A percentile compares a stretch with the other conserved stretches of the same genome.
phyloP scores from a whole-genome alignment of 2,797 vertebrate genomes.

The Eremophila alpestris region DNA sequence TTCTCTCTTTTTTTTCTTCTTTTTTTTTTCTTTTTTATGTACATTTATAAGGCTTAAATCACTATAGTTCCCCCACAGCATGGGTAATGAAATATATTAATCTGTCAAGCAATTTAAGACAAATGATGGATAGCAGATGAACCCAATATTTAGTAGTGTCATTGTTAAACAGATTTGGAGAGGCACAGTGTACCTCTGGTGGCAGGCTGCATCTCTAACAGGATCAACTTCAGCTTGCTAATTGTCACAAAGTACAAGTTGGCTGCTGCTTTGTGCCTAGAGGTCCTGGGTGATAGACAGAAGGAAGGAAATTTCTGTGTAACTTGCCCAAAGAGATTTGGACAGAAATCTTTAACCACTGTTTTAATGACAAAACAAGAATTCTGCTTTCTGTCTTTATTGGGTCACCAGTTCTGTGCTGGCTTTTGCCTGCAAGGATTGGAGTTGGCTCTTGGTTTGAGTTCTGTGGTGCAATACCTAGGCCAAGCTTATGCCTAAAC shows the following conservation, averaged over 20 bases:
- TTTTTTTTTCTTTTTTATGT: accelerated
- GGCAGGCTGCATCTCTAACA: neutral
- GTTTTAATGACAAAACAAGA: neutral
- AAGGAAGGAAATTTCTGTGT: neutral
- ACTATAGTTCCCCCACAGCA: accelerated
- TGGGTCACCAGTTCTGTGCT: neutral
- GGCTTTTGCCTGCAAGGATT: neutral
- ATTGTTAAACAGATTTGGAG: neutral
- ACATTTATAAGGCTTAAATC: neutral
- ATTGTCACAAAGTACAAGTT: neutral
- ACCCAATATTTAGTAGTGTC: neutral
- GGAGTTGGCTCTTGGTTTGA: neutral
- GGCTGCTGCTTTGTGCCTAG: neutral
- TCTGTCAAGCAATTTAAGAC: neutral
- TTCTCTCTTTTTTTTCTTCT: accelerated
- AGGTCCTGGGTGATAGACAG: neutral
- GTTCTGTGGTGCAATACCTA: neutral
- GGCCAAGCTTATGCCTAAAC: accelerated
- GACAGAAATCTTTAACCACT: neutral
- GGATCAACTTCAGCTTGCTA: neutral
- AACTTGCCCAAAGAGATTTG: neutral
- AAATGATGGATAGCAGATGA: neutral
- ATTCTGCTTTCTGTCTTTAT: neutral
- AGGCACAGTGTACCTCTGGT: neutral
- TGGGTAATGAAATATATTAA: neutral